Evolutionary conservation across 2,797 vertebrate genomes (phyloP).

Genomic region (Protonibea diacanthus): DNA sequence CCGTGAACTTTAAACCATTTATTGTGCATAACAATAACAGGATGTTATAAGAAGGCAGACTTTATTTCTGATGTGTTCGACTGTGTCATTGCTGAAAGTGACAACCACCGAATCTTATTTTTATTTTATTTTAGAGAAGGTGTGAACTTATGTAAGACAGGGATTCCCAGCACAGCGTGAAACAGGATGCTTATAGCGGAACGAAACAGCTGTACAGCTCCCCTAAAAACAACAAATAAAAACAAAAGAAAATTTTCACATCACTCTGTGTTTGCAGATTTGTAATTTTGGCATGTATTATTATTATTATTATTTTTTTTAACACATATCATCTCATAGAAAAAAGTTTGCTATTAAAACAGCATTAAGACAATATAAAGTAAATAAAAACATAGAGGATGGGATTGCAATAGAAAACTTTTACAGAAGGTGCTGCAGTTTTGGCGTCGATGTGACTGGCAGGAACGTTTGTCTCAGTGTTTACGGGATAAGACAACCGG

Average conservation of each 20-base stretch:
- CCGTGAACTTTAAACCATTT: constrained; percentile 52
- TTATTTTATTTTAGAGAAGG: constrained; percentile 47
- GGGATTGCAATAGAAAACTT: constrained; percentile 23
- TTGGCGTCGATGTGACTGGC: constrained; percentile 30
- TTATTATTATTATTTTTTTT: constrained; percentile 21
- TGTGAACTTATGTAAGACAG: constrained; percentile 34
- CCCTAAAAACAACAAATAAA: constrained; percentile 28
- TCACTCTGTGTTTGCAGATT: constrained; percentile 40
- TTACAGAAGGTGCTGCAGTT: constrained; percentile 58
- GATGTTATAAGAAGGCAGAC: constrained; percentile 14
- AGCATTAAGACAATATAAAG: constrained; percentile 73
- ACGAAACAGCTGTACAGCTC: constrained; percentile 24
- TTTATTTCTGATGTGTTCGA: constrained; percentile 5
- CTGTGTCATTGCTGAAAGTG: neutral
- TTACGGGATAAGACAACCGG: constrained; percentile 36
- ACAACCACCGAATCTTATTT: constrained; percentile 23
- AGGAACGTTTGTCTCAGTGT: constrained; percentile 15
- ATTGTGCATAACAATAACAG: constrained; percentile 58
- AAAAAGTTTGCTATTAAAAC: constrained; percentile 71
- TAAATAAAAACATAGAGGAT: constrained; percentile 49
- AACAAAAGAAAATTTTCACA: constrained; percentile 27
- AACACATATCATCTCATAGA: constrained; percentile 61
- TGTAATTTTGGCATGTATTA: constrained; percentile 51
- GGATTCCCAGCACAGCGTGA: constrained; percentile 46
- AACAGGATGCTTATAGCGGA: constrained; percentile 47